Evolutionary conservation across 2,888 invertebrate species (phyloP).

Genomic region (Patella caerulea): DNA sequence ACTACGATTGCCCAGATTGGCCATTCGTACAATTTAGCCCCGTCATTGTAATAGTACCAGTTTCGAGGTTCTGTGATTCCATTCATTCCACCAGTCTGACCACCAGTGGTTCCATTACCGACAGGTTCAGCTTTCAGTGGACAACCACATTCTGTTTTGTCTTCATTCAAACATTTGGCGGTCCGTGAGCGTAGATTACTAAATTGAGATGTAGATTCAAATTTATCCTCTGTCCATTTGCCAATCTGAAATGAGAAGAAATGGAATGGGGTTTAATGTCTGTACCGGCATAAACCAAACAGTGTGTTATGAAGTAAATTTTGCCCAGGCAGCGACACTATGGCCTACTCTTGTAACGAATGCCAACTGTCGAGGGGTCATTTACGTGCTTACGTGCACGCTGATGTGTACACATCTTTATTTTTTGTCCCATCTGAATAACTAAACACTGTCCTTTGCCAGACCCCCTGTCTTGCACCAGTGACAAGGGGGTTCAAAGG

Average conservation of each 20-base stretch:
- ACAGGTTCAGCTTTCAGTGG: neutral
- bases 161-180: slow-evolving; percentile 51
- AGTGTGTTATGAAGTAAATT: too few species aligned
- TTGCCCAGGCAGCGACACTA: too few species aligned
- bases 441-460: too few species aligned
- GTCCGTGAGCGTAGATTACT: slow-evolving; percentile 10
- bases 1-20: slow-evolving; percentile 63
- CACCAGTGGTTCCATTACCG: neutral
- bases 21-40: slow-evolving; percentile 57
- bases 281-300: too few species aligned
- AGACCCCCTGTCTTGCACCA: too few species aligned
- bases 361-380: too few species aligned
- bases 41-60: slow-evolving; percentile 51
- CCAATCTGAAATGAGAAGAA: neutral
- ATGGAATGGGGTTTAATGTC: too few species aligned
- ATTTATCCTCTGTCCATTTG: neutral
- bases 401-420: too few species aligned
- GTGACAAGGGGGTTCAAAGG: too few species aligned
- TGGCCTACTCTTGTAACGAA: too few species aligned
- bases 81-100: neutral
- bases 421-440: too few species aligned
- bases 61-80: slow-evolving; percentile 50
- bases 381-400: too few species aligned
- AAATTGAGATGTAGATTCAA: neutral
- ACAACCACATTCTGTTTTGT: slow-evolving; percentile 20